These are phyloP conservation scores for Pyrrhopygopsis socrates DNA, from an alignment of 2,888 invertebrate genomes.

Conservation along the genomic window DNA sequence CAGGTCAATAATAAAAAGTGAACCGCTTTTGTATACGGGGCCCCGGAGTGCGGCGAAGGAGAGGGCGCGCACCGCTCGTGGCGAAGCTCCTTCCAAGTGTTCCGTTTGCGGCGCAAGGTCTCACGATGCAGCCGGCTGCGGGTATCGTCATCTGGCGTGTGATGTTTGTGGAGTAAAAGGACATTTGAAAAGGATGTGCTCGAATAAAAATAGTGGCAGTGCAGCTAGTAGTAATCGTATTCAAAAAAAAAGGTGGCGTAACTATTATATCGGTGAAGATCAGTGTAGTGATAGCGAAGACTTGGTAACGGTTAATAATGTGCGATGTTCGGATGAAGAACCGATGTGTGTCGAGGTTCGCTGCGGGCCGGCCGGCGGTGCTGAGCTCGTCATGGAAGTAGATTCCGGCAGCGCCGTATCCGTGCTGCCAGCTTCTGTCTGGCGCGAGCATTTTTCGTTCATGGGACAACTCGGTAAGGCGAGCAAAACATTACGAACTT, in stretches of 20 bases:
- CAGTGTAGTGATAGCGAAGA: slow-evolving; percentile 6
- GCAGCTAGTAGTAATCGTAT: background rate
- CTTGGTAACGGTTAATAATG: background rate
- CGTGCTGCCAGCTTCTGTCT: slow-evolving; percentile 1
- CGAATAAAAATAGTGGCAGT: background rate
- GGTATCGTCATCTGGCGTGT: background rate
- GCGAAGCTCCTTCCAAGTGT: background rate
- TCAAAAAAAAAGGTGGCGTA: background rate
- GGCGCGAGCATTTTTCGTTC: slow-evolving; percentile 1
- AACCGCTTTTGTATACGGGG: background rate
- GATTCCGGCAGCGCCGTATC: slow-evolving; percentile 22
- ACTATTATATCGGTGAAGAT: too few species aligned
- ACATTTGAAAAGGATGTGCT: background rate
- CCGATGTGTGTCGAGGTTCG: slow-evolving; percentile 5
- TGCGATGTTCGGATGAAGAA: background rate
- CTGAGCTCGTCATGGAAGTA: background rate
- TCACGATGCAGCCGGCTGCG: background rate
- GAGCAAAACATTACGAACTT: slow-evolving; percentile 1
- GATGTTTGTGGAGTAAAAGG: background rate
- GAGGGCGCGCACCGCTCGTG: background rate
- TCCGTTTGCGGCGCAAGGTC: background rate
- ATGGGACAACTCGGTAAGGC: slow-evolving; percentile 3
- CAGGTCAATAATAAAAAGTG: background rate
- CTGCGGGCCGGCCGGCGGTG: too few species aligned
- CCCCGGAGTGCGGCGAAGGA: background rate